Percentiles rank a stretch among this genome's conserved stretches.
Evolutionary conservation across 2,113 vertebrate genomes (phyloP).

Genomic region (Phyllostomus hastatus): DNA sequence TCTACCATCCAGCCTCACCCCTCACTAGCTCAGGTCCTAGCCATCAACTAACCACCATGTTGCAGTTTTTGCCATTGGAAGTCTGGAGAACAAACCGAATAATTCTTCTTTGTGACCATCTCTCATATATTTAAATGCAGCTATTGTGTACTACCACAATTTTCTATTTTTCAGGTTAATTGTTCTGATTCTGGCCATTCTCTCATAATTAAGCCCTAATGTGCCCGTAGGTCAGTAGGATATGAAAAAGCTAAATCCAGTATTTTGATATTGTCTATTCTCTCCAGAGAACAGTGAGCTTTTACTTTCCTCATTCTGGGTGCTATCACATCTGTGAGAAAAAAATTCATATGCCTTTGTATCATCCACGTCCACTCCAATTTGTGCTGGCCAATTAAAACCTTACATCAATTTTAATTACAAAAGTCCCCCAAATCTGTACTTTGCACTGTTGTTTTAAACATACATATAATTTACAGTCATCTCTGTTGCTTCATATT

Average conservation of each 20-base stretch:
- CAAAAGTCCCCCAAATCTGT: background rate
- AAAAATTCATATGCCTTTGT: background rate
- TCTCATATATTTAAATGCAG: background rate
- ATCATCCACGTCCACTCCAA: background rate
- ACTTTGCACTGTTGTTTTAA: constrained; percentile 11
- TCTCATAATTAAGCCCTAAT: background rate
- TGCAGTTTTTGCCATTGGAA: background rate
- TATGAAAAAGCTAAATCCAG: background rate
- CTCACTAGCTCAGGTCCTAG: background rate
- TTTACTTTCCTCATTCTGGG: background rate
- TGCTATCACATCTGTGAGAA: background rate
- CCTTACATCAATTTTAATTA: background rate
- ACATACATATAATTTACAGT: background rate
- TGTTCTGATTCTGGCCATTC: background rate
- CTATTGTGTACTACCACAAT: background rate
- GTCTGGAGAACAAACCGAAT: background rate
- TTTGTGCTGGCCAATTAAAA: background rate
- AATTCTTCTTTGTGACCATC: background rate
- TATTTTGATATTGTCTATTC: background rate
- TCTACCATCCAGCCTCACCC: background rate
- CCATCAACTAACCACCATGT: background rate
- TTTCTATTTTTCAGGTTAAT: background rate
- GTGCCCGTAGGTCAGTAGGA: background rate
- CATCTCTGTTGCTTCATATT: background rate
- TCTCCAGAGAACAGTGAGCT: background rate